Percentiles rank a stretch among this genome's conserved stretches.
These are phyloP conservation scores for Stenoptilia bipunctidactyla DNA, from an alignment of 2,888 invertebrate genomes.

Conservation along the genomic window DNA sequence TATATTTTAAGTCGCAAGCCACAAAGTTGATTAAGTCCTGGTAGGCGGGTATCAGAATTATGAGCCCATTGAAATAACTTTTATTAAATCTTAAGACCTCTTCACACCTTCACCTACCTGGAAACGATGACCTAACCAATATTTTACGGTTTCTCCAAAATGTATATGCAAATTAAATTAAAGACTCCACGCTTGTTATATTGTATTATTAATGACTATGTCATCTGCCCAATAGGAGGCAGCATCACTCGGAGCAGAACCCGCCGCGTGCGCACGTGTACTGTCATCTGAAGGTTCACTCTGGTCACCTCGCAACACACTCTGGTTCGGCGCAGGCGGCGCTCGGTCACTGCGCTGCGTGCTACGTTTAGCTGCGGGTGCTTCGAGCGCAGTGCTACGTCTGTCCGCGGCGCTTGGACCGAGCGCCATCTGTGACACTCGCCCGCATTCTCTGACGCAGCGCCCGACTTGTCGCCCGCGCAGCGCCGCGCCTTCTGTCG, in stretches of 20 bases:
- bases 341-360: constrained; percentile 81
- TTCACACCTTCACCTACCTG: too few species aligned
- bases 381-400: constrained; percentile 76
- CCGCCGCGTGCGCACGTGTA: constrained; percentile 42
- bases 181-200: too few species aligned
- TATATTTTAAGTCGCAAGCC: too few species aligned
- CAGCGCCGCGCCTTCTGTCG: constrained; percentile 19
- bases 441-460: constrained; percentile 79
- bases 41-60: too few species aligned
- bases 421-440: constrained; percentile 73
- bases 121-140: too few species aligned
- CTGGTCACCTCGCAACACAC: constrained; percentile 82
- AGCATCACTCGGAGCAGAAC: constrained; percentile 28
- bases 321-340: constrained; percentile 88
- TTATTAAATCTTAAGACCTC: too few species aligned
- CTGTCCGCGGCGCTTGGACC: constrained; percentile 82
- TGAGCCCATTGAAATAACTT: too few species aligned
- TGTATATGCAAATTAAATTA: too few species aligned
- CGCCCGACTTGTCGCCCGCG: constrained; percentile 53
- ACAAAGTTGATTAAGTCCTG: too few species aligned
- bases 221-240: constrained; percentile 27
- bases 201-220: too few species aligned
- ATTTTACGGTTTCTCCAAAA: too few species aligned
- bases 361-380: constrained; percentile 78
- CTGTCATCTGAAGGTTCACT: constrained; percentile 68